These are phyloP conservation scores for Xiphophorus couchianus DNA, from an alignment of 2,113 vertebrate genomes.

Conservation along the genomic window DNA sequence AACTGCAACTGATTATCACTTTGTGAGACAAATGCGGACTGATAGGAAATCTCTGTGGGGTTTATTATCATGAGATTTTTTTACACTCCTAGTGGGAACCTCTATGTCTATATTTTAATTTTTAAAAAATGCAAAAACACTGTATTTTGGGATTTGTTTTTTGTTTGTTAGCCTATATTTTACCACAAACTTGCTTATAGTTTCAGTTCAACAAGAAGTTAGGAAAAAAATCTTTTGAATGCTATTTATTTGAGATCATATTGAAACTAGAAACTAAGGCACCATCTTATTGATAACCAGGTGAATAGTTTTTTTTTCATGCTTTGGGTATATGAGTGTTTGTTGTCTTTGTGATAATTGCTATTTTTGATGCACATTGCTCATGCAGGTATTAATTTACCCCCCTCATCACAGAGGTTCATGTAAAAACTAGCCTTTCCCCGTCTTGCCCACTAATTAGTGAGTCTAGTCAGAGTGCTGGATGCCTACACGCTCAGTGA, in stretches of 20 bases:
- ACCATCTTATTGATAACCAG: neutral
- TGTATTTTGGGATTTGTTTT: too few relatives aligned
- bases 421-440: constrained; percentile 57
- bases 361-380: neutral
- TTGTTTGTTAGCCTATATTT: neutral
- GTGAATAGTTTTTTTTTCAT: neutral
- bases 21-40: too few relatives aligned
- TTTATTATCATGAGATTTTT: too few relatives aligned
- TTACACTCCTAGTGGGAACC: too few relatives aligned
- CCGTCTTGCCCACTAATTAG: constrained; percentile 64
- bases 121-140: too few relatives aligned
- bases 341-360: neutral
- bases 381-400: constrained; percentile 26
- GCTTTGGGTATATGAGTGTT: neutral
- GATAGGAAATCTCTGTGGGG: too few relatives aligned
- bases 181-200: neutral
- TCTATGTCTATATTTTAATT: too few relatives aligned
- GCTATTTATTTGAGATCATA: neutral
- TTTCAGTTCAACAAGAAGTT: neutral
- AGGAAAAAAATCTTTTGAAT: neutral
- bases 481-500: constrained; percentile 44
- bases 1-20: neutral
- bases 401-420: constrained; percentile 10
- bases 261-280: too few relatives aligned
- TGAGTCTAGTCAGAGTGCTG: constrained; percentile 51